Evolutionary conservation across 2,797 vertebrate species (phyloP), one percentile per base, ranked within the genome.

Genomic region (Aldrovandia affinis): DNA sequence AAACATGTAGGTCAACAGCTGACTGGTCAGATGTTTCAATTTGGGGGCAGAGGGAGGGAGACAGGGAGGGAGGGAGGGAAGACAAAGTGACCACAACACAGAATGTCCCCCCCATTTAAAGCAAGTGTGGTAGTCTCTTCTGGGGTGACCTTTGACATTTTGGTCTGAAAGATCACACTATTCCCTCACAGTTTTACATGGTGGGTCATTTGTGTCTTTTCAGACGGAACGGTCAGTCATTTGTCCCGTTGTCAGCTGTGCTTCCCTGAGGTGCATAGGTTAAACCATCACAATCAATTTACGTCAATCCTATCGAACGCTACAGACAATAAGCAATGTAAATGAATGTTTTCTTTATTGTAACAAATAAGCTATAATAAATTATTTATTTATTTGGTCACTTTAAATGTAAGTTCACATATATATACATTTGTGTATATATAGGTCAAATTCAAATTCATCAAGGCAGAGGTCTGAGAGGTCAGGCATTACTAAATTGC

Each of bases 71-170:
- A 36, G 30, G n/a, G 73, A 65, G 36, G 57, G 83, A 50, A 81
- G 79, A 63, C 39, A 82, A 30, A 73, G 70, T 73, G 61, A 68
- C 61, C 77, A 33, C 7, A 20, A 36, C 33, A 22, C n/a, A n/a
- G 33, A 44, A 55, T 55, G 47, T 8, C 42, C 8, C 25, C 39
- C 73, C 75, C 22, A 61, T 33, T 73, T 33, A 8, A 85, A 63
- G 59, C 42, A 77, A 25, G 68, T 39, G 55, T 15, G 39, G 81
- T 50, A 59, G 68, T 78, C 84, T 59, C 65, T 80, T 59, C 68
- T n/a, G n/a, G 30, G 33, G 39, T 52, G 55, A 82, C 84, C 80
- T 78, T 39, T 82, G 80, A 85, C 70, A 79, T 55, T 65, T 70
- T 30, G 77, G 61, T 47, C 63, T 73, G 33, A 33, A 65, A 70